Percentiles rank a stretch among this genome's conserved stretches.
phyloP scores from a whole-genome alignment of 2,113 vertebrate genomes.

The Carassius auratus region DNA sequence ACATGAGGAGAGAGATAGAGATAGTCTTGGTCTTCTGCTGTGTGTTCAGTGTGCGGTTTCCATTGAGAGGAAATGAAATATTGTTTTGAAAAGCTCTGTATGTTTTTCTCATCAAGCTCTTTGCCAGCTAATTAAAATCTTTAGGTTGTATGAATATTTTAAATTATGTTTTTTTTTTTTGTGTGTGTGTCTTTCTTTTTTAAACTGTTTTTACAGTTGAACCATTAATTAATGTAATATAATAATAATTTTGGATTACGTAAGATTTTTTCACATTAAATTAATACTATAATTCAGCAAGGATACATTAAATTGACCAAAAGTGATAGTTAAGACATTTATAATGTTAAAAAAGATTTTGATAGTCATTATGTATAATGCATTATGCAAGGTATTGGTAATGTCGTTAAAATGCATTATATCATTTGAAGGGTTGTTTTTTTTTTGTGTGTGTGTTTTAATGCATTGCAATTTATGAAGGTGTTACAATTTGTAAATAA shows the following conservation, averaged over 20 bases:
- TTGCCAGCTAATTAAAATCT: neutral
- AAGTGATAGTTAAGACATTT: neutral
- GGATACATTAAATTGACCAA: neutral
- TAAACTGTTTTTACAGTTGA: neutral
- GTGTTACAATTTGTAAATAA: too few relatives aligned
- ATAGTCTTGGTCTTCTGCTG: neutral
- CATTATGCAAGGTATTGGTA: neutral
- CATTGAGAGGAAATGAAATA: constrained; percentile 22
- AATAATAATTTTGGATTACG: neutral
- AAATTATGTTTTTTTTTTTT: neutral
- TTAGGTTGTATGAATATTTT: neutral
- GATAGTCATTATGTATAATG: neutral
- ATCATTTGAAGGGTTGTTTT: neutral
- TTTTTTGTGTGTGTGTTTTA: neutral
- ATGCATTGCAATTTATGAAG: neutral
- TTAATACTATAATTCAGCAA: neutral
- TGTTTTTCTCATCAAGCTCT: constrained; percentile 6
- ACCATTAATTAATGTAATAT: neutral
- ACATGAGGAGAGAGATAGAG: neutral
- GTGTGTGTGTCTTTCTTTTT: too few relatives aligned
- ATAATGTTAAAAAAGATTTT: neutral
- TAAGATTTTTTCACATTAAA: neutral
- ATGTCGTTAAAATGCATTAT: neutral
- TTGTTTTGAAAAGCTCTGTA: neutral
- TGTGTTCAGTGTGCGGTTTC: neutral